These are phyloP conservation scores for Caenorhabditis inopinata DNA, from an alignment of 1,140 invertebrate genomes.

Conservation along the genomic window DNA sequence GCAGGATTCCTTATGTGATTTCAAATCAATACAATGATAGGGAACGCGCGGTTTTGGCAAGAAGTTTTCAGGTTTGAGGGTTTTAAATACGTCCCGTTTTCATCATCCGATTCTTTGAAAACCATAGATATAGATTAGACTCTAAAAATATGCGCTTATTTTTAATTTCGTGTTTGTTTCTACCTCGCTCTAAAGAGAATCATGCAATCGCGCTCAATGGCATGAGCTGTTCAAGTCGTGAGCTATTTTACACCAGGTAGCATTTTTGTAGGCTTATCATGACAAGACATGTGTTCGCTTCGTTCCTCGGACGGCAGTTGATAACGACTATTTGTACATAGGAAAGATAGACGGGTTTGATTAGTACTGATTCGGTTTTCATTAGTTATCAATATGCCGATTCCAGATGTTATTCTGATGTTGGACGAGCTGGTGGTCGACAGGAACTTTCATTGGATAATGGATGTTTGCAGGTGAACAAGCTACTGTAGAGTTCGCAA, in stretches of 20 bases:
- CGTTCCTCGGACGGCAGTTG: slow-evolving; percentile 67
- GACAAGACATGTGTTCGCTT: slow-evolving; percentile 72
- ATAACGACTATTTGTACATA: slow-evolving; percentile 71
- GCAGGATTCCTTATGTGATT: slow-evolving; percentile 64
- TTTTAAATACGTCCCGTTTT: too few species aligned
- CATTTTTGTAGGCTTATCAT: slow-evolving; percentile 69
- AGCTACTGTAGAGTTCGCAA: not conserved
- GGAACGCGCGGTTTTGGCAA: slow-evolving; percentile 62
- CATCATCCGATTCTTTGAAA: too few species aligned
- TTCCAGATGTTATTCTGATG: slow-evolving; percentile 65
- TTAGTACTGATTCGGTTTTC: not conserved
- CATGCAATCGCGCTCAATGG: too few species aligned
- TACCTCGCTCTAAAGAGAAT: too few species aligned
- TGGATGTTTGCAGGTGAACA: slow-evolving; percentile 57
- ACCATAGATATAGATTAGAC: too few species aligned
- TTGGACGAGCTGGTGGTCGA: slow-evolving; percentile 62
- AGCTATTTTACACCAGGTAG: too few species aligned
- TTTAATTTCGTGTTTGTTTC: too few species aligned
- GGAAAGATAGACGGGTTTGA: slow-evolving; percentile 65
- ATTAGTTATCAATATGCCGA: not conserved
- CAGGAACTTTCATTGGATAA: slow-evolving; percentile 65
- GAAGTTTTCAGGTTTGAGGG: slow-evolving; percentile 64
- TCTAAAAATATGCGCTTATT: too few species aligned
- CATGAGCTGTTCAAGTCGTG: too few species aligned
- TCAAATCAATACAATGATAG: slow-evolving; percentile 60